These are phyloP conservation scores for Marcusenius ussheri DNA, from an alignment of 2,113 vertebrate genomes.

Conservation along the genomic window DNA sequence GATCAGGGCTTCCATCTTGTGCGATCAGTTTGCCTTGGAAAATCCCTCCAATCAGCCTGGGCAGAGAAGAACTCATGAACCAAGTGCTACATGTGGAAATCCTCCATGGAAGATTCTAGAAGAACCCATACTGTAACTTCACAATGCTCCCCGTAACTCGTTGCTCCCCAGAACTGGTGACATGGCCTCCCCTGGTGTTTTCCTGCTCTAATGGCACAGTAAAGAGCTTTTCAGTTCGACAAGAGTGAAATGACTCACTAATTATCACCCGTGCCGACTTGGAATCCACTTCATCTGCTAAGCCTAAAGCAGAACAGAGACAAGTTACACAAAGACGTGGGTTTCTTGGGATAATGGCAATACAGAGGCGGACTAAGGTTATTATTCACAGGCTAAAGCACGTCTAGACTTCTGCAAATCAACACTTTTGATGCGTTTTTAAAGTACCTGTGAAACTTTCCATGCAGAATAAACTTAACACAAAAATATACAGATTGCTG, in stretches of 20 bases:
- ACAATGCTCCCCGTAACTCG: background rate
- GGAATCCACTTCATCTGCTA: background rate
- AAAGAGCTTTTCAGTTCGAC: background rate
- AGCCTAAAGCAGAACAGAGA: background rate
- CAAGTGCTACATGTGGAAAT: background rate
- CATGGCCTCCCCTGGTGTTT: background rate
- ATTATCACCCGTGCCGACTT: background rate
- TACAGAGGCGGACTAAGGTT: background rate
- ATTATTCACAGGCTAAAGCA: background rate
- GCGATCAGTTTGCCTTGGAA: background rate
- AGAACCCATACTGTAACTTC: background rate
- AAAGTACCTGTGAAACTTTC: background rate
- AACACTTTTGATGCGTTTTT: background rate
- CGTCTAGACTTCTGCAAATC: background rate
- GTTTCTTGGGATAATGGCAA: background rate
- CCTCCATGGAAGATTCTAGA: background rate
- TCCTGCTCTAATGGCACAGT: background rate
- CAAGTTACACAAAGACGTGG: background rate
- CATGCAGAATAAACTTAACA: background rate
- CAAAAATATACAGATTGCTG: background rate
- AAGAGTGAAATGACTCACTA: background rate
- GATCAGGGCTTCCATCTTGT: constrained; percentile 45
- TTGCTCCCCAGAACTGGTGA: background rate
- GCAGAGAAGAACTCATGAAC: background rate
- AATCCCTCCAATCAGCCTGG: background rate